A percentile compares a stretch with the other conserved stretches of the same genome.
Conservation (phyloP, 2,113 vertebrate genomes). For the Chinchilla lanigera region DNA sequence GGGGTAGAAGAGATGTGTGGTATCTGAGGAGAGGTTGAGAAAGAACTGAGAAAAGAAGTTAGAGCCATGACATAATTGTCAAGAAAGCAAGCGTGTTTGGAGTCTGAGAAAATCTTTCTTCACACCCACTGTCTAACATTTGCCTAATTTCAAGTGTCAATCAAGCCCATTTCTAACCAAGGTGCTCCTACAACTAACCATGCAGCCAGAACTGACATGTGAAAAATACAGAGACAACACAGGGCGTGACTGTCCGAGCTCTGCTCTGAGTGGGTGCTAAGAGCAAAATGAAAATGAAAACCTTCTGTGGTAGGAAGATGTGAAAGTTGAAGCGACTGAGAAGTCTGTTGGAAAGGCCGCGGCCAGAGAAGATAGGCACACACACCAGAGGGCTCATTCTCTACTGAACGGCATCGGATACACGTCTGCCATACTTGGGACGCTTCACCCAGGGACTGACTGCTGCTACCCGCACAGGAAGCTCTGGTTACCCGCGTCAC, state of each 20-base stretch:
- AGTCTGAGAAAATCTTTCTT: conserved; percentile 24
- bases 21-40: not conserved
- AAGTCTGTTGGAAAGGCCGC: not conserved
- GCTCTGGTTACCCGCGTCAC: not conserved
- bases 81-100: not conserved
- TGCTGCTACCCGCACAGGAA: not conserved
- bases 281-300: conserved; percentile 47
- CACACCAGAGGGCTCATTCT: not conserved
- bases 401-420: not conserved
- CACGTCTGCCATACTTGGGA: not conserved
- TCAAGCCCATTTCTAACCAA: conserved; percentile 20
- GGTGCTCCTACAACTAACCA: not conserved
- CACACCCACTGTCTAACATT: not conserved
- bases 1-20: not conserved
- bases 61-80: not conserved
- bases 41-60: not conserved
- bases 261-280: not conserved
- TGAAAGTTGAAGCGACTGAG: not conserved
- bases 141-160: conserved; percentile 23
- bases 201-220: not conserved
- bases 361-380: not conserved
- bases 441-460: not conserved
- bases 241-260: not conserved
- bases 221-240: not conserved
- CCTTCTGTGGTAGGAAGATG: not conserved